Evolutionary conservation across 2,888 invertebrate genomes (phyloP).

Genomic region (Epistrophella euchroma): DNA sequence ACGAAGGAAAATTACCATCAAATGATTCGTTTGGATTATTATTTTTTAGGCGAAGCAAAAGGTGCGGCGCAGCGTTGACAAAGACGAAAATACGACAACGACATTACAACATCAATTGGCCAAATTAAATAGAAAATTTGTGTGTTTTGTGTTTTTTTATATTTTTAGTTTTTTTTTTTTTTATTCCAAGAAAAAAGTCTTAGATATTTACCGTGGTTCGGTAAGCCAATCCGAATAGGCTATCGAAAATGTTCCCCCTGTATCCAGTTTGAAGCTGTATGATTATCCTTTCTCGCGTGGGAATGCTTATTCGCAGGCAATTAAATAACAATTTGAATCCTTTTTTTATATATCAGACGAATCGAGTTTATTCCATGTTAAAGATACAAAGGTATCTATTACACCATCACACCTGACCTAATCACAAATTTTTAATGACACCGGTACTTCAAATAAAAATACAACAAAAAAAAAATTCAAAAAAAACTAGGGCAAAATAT

Average conservation of each 20-base stretch:
- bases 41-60: slow-evolving; percentile 19
- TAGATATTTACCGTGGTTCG: slow-evolving; percentile 81
- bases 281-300: slow-evolving; percentile 48
- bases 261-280: slow-evolving; percentile 81
- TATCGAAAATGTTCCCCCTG: slow-evolving; percentile 82
- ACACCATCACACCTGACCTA: slow-evolving; percentile 53
- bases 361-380: slow-evolving; percentile 57
- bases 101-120: slow-evolving; percentile 70
- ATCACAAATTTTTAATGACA: slow-evolving; percentile 49
- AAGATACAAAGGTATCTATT: slow-evolving; percentile 39
- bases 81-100: too few relatives aligned
- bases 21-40: slow-evolving; percentile 8
- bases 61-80: slow-evolving; percentile 45
- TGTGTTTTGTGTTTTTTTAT: background rate
- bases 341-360: background rate
- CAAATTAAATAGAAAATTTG: slow-evolving; percentile 72
- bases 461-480: slow-evolving; percentile 7
- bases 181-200: background rate
- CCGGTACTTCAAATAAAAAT: slow-evolving; percentile 49
- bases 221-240: slow-evolving; percentile 84
- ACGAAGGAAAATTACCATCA: slow-evolving; percentile 49
- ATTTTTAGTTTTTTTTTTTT: too few relatives aligned
- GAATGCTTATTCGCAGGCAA: slow-evolving; percentile 14
- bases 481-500: slow-evolving; percentile 70
- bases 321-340: slow-evolving; percentile 63